These are phyloP conservation scores for Ophion obscuratus DNA, from an alignment of 2,888 invertebrate species.

Conservation along the genomic window DNA sequence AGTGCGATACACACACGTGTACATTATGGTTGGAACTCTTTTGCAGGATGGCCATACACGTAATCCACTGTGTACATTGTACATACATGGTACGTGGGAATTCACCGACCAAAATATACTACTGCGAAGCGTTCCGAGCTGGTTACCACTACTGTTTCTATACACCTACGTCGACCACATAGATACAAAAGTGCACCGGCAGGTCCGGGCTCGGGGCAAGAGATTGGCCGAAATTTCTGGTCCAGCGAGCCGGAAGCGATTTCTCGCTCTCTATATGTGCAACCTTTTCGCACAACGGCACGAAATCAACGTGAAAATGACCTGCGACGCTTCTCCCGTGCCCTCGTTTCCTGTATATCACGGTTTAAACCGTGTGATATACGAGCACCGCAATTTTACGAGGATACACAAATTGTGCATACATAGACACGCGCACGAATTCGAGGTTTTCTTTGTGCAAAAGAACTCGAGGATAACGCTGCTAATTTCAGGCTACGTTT, in stretches of 20 bases:
- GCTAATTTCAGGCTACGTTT: not conserved
- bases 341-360: conserved; percentile 74
- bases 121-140: conserved; percentile 36
- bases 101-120: conserved; percentile 47
- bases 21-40: conserved; percentile 1
- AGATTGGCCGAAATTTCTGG: conserved; percentile 77
- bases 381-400: conserved; percentile 9
- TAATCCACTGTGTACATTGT: conserved; percentile 12
- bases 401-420: not conserved
- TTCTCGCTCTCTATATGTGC: conserved; percentile 66
- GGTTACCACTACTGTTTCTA: conserved; percentile 32
- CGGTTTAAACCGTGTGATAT: conserved; percentile 34
- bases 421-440: not conserved
- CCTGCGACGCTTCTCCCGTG: conserved; percentile 72
- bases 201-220: conserved; percentile 51
- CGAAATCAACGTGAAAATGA: conserved; percentile 65
- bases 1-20: not conserved
- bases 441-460: not conserved
- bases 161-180: conserved; percentile 27
- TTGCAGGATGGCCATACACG: conserved; percentile 4
- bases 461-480: not conserved
- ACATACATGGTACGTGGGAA: conserved; percentile 5
- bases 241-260: conserved; percentile 77
- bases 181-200: conserved; percentile 9
- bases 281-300: conserved; percentile 70